Conservation (phyloP, 1,140 invertebrate genomes). For the Panagrolaimus sp. region DNA sequence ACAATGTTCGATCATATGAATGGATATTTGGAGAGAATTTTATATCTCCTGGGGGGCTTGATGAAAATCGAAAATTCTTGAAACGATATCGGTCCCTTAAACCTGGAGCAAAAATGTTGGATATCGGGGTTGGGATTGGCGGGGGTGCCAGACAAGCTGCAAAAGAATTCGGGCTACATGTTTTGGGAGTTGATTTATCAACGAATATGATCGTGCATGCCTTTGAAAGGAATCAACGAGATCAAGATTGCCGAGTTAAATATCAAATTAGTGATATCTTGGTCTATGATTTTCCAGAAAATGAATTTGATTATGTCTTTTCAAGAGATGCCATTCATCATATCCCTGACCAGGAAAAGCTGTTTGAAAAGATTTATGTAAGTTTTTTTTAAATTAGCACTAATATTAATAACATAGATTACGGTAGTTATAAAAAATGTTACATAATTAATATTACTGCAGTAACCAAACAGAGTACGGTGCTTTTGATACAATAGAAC, state of each 20-base stretch:
- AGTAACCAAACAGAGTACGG: too few species aligned
- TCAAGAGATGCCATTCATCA: constrained; percentile 68
- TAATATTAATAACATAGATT: too few species aligned
- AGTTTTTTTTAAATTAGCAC: too few species aligned
- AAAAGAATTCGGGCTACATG: constrained; percentile 64
- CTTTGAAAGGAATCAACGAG: constrained; percentile 59
- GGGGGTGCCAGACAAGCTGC: constrained; percentile 68
- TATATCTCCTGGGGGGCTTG: constrained; percentile 64
- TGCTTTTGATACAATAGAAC: too few species aligned
- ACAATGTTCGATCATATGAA: constrained; percentile 66
- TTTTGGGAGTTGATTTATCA: constrained; percentile 66
- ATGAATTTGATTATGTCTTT: constrained; percentile 66
- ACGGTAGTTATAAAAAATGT: too few species aligned
- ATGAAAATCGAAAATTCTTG: constrained; percentile 63
- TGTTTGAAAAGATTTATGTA: constrained; percentile 65
- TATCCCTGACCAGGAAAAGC: constrained; percentile 64
- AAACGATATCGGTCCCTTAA: constrained; percentile 60
- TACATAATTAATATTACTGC: too few species aligned
- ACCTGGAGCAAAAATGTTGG: constrained; percentile 63
- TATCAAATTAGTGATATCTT: constrained; percentile 65
- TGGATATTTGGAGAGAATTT: constrained; percentile 67
- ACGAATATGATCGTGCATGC: constrained; percentile 67
- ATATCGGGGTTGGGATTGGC: constrained; percentile 68
- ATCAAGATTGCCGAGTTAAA: constrained; percentile 58
- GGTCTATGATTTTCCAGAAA: constrained; percentile 61